Percentiles rank a stretch among this genome's conserved stretches.
Conservation (phyloP, 2,888 invertebrate species). For the Ischnus inquisitorius region DNA sequence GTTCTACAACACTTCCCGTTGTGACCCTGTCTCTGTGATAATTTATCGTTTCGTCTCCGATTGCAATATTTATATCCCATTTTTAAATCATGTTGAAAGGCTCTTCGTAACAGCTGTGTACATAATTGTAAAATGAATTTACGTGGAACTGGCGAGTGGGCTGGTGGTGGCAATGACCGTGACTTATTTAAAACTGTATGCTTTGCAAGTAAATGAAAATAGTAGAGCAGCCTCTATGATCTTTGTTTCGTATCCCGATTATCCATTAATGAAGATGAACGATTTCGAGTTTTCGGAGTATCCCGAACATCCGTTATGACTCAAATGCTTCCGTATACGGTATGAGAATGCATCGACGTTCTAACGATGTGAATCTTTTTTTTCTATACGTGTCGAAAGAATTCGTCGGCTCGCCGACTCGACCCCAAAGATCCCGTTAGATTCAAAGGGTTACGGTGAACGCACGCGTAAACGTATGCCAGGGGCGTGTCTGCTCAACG, state of each 20-base stretch:
- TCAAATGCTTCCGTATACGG: conserved; percentile 13
- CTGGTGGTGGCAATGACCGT: neutral
- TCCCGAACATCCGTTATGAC: conserved; percentile 9
- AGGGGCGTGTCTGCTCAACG: conserved; percentile 33
- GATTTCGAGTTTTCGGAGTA: neutral
- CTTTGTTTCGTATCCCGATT: neutral
- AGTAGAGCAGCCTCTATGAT: neutral
- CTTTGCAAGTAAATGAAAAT: conserved; percentile 2
- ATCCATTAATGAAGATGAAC: neutral
- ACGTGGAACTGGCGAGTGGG: neutral
- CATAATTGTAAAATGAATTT: conserved; percentile 8
- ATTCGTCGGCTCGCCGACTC: conserved; percentile 48
- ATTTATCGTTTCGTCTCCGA: neutral
- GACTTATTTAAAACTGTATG: neutral
- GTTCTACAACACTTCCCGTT: neutral
- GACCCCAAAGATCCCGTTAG: conserved; percentile 26
- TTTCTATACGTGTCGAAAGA: conserved; percentile 20
- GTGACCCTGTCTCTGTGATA: conserved; percentile 22
- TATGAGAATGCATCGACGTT: neutral
- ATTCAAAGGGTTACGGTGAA: conserved; percentile 52
- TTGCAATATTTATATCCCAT: neutral
- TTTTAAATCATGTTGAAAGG: neutral
- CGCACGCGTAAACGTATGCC: conserved; percentile 38
- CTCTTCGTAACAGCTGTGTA: neutral
- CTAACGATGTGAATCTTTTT: conserved; percentile 1